phyloP scores from a whole-genome alignment of 2,113 vertebrate species.

The Lepus americanus region DNA sequence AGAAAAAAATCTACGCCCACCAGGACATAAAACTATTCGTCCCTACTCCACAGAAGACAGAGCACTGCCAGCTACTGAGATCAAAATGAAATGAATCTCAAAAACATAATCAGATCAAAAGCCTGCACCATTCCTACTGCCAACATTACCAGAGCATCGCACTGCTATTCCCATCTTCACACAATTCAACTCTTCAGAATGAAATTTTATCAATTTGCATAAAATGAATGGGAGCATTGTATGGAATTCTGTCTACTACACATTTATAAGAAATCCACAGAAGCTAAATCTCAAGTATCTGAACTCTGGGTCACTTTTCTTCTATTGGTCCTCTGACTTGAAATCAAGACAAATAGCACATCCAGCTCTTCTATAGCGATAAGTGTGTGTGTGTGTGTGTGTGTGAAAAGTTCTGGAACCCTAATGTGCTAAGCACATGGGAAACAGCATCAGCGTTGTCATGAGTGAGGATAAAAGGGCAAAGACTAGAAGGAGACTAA shows the following conservation, averaged over 20 bases:
- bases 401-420: background rate
- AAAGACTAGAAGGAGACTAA: background rate
- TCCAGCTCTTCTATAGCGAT: background rate
- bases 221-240: background rate
- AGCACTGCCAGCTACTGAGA: background rate
- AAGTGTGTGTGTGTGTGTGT: background rate
- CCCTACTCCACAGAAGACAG: background rate
- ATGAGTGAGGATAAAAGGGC: background rate
- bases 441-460: background rate
- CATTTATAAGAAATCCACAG: background rate
- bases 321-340: background rate
- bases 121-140: background rate
- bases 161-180: background rate
- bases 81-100: background rate
- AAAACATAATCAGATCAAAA: background rate
- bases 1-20: background rate
- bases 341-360: constrained; percentile 28
- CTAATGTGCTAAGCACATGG: background rate
- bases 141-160: background rate
- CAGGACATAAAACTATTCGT: background rate
- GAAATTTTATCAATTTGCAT: background rate
- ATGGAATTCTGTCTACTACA: background rate
- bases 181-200: background rate
- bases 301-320: background rate
- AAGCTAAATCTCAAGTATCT: constrained; percentile 23